A percentile compares a stretch with the other conserved stretches of the same genome.
These are phyloP conservation scores for Microvelia longipes DNA, from an alignment of 1,140 invertebrate genomes.

Conservation along the genomic window DNA sequence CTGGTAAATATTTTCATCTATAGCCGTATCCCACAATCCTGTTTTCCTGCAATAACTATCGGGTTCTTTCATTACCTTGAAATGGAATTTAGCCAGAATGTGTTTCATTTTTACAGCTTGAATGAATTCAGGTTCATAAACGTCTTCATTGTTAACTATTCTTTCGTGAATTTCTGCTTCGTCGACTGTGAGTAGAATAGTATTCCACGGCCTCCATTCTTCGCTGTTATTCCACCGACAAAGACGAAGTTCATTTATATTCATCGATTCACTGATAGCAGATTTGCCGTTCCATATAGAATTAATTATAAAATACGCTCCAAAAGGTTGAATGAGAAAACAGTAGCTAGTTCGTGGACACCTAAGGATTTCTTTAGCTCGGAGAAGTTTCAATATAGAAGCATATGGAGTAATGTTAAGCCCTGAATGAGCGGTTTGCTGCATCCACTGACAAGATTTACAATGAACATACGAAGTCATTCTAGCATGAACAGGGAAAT, in stretches of 20 bases:
- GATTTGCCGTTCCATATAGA: neutral
- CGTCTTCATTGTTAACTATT: neutral
- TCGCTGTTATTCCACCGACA: constrained; percentile 38
- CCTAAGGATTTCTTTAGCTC: neutral
- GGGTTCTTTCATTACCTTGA: neutral
- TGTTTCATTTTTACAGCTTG: neutral
- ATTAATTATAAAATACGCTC: neutral
- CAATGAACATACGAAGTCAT: neutral
- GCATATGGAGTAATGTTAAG: neutral
- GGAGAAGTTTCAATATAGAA: neutral
- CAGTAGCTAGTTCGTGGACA: neutral
- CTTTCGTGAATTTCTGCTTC: constrained; percentile 41
- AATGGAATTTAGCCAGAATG: neutral
- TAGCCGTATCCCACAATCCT: neutral
- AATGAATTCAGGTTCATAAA: constrained; percentile 3
- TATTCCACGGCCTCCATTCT: constrained; percentile 57
- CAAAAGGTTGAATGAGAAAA: neutral
- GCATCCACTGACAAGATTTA: neutral
- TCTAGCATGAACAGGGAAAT: neutral
- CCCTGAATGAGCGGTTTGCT: neutral
- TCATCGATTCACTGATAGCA: neutral
- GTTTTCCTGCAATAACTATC: neutral
- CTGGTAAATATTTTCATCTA: neutral
- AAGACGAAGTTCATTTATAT: constrained; percentile 32
- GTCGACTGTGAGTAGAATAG: constrained; percentile 43